Evolutionary conservation across 2,113 vertebrate genomes (phyloP).

Genomic region (Hippolais icterina): DNA sequence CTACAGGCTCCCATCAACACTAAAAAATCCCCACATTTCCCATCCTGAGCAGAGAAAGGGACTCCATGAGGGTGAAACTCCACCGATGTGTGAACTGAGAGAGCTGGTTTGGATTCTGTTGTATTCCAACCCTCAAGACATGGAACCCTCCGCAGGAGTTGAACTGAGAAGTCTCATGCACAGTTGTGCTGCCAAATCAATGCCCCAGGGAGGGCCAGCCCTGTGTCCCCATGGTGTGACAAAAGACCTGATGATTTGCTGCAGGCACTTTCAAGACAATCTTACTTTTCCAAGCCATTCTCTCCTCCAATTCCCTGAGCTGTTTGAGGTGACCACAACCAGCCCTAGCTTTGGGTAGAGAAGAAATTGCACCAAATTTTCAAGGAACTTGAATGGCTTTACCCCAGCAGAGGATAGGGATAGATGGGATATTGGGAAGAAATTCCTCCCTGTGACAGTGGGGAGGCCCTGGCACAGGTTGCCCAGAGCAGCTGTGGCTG

Average conservation of each 20-base stretch:
- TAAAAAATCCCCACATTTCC: neutral
- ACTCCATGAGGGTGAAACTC: neutral
- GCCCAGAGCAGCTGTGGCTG: neutral
- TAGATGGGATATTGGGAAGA: neutral
- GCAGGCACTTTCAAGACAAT: neutral
- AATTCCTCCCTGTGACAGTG: neutral
- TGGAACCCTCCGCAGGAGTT: accelerated
- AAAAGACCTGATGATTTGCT: accelerated
- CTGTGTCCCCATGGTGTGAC: neutral
- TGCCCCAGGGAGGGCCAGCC: neutral
- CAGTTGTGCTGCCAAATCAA: neutral
- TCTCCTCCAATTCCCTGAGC: neutral
- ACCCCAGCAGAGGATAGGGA: neutral
- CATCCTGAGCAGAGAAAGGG: neutral
- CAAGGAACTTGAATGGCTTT: neutral
- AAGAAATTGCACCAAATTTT: neutral
- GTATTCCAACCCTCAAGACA: accelerated
- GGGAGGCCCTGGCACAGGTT: accelerated
- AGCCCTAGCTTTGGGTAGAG: accelerated
- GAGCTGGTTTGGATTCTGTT: neutral
- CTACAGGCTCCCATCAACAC: neutral
- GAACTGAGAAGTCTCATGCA: neutral
- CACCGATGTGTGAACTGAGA: accelerated
- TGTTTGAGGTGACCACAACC: neutral
- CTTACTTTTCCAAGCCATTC: neutral